These are phyloP conservation scores for Odobenus rosmarus DNA, from an alignment of 2,113 vertebrate genomes.

Conservation along the genomic window DNA sequence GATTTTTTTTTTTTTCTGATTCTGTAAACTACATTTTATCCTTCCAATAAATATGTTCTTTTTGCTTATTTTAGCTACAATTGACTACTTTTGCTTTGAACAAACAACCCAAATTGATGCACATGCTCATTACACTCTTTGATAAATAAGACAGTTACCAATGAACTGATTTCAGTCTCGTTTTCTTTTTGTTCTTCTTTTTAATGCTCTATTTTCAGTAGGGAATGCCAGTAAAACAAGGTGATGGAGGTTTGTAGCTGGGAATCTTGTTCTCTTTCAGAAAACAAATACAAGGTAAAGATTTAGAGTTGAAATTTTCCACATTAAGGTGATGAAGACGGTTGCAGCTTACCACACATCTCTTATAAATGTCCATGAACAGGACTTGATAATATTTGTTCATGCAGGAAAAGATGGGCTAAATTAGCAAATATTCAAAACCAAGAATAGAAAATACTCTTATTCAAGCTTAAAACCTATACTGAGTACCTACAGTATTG, in stretches of 20 bases:
- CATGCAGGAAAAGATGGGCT: not conserved
- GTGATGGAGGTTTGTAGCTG: not conserved
- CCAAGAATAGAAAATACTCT: not conserved
- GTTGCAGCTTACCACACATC: not conserved
- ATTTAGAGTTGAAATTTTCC: not conserved
- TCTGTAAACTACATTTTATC: not conserved
- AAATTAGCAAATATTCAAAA: not conserved
- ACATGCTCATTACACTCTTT: not conserved
- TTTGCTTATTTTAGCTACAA: not conserved
- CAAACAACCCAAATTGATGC: not conserved
- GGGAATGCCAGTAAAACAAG: not conserved
- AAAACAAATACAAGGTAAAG: not conserved
- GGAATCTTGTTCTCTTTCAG: not conserved
- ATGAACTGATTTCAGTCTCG: not conserved
- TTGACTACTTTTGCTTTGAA: not conserved
- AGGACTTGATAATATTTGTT: not conserved
- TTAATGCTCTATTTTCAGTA: not conserved
- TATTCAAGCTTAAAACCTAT: not conserved
- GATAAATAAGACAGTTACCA: not conserved
- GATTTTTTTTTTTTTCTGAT: not conserved
- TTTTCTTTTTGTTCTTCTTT: not conserved
- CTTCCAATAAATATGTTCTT: not conserved
- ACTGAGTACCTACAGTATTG: not conserved
- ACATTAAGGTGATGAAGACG: not conserved
- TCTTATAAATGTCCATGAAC: not conserved